A percentile compares a stretch with the other conserved stretches of the same genome.
phyloP scores from a whole-genome alignment of 2,888 invertebrate genomes.

The Pterobdella sp. region DNA sequence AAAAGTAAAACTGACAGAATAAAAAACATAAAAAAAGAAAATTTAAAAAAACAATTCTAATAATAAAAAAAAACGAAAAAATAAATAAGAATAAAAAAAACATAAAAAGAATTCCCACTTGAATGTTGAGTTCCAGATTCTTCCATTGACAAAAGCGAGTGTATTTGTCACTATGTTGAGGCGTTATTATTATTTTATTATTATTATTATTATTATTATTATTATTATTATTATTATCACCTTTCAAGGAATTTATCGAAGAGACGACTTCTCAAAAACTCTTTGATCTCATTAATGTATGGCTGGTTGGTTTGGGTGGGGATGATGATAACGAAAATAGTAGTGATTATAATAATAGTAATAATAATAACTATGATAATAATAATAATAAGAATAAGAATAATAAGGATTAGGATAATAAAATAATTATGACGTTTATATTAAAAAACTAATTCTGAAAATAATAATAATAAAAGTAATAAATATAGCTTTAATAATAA shows the following conservation, averaged over 20 bases:
- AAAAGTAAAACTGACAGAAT: background rate
- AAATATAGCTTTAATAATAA: background rate
- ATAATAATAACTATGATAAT: no score
- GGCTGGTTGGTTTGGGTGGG: conserved; percentile 60
- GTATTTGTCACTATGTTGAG: conserved; percentile 78
- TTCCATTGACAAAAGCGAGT: conserved; percentile 99
- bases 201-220: background rate
- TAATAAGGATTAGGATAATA: conserved; percentile 25
- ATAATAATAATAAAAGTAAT: background rate
- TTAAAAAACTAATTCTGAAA: background rate
- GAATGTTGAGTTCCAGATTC: conserved; percentile 98
- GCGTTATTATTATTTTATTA: conserved; percentile 19
- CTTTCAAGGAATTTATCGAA: conserved; percentile 98
- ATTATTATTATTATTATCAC: conserved; percentile 53
- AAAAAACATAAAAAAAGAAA: background rate
- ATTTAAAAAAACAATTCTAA: background rate
- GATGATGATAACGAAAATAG: background rate
- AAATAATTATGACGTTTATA: background rate
- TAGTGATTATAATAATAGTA: background rate
- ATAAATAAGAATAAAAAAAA: background rate
- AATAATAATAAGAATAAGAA: no score
- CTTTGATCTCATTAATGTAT: conserved; percentile 98
- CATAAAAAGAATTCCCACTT: conserved; percentile 57
- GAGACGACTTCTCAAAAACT: conserved; percentile 87
- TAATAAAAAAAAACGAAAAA: background rate